Conservation (phyloP, 2,888 invertebrate species). For the Scaptomyza reducta region DNA sequence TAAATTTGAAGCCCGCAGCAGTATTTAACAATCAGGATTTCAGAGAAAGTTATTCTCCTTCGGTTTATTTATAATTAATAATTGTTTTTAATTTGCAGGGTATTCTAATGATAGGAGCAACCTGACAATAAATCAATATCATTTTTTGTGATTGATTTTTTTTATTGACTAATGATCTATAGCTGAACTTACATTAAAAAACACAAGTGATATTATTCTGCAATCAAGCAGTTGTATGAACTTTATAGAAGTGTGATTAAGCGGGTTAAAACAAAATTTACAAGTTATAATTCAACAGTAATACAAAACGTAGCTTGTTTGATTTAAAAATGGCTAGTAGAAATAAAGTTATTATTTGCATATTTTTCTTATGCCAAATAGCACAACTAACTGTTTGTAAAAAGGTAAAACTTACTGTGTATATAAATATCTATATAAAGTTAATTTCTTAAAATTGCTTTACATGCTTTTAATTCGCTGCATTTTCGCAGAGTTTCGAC, state of each 20-base stretch:
- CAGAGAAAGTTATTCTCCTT: no score
- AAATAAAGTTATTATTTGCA: background rate
- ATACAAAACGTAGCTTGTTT: background rate
- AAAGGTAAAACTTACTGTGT: slow-evolving; percentile 2
- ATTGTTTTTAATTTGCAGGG: background rate
- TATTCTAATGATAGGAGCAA: background rate
- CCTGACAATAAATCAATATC: background rate
- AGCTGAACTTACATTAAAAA: background rate
- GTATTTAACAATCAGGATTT: no score
- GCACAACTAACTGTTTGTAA: background rate
- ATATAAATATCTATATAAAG: no score
- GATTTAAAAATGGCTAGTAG: background rate
- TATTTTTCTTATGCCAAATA: background rate
- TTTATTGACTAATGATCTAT: slow-evolving; percentile 3
- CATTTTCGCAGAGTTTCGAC: slow-evolving; percentile 37
- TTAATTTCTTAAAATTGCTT: no score
- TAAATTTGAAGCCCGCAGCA: no score
- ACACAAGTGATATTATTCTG: background rate
- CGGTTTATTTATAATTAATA: no score
- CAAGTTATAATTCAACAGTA: background rate
- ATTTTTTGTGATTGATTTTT: no score
- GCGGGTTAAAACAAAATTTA: background rate
- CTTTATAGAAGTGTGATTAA: background rate
- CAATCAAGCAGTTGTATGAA: background rate
- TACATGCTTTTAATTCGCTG: slow-evolving; percentile 33